Conservation (phyloP, 2,888 invertebrate species). For the Ophion slaviceki region DNA sequence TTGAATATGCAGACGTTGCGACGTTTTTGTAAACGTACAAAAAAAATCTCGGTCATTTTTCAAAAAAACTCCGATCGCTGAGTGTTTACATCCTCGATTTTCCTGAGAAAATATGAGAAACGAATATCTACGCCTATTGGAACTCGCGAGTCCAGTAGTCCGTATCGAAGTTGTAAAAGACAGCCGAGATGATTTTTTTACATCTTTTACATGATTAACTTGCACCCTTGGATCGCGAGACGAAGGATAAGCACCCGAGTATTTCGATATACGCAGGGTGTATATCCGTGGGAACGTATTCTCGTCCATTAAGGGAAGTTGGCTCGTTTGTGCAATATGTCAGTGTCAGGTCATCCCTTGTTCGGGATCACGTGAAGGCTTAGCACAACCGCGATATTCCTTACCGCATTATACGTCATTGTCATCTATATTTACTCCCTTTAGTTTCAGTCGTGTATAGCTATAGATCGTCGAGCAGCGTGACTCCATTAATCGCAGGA, state of each 20-base stretch:
- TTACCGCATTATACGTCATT: slow-evolving; percentile 49
- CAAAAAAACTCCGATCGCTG: not conserved
- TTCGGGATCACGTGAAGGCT: slow-evolving; percentile 55
- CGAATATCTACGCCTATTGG: not conserved
- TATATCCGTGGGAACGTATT: not conserved
- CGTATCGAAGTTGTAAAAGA: not conserved
- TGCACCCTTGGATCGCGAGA: slow-evolving; percentile 39
- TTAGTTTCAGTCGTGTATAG: not conserved
- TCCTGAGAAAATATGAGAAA: not conserved
- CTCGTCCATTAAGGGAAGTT: slow-evolving; percentile 47
- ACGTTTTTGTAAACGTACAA: too few species aligned
- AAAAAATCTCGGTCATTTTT: not conserved
- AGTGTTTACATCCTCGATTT: not conserved
- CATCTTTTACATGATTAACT: slow-evolving; percentile 15
- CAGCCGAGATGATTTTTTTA: not conserved
- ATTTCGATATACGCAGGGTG: slow-evolving; percentile 67
- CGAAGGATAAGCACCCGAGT: slow-evolving; percentile 65
- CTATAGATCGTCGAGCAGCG: slow-evolving; percentile 21
- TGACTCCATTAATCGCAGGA: slow-evolving; percentile 23
- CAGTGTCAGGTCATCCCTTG: slow-evolving; percentile 60
- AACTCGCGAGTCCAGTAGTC: not conserved
- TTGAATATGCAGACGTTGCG: too few species aligned
- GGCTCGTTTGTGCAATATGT: slow-evolving; percentile 56
- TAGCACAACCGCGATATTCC: slow-evolving; percentile 42
- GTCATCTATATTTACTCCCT: slow-evolving; percentile 48